Evolutionary conservation across 2,113 vertebrate genomes (phyloP), one percentile per base, ranked within the genome.

Genomic region (Ammodytes marinus): DNA sequence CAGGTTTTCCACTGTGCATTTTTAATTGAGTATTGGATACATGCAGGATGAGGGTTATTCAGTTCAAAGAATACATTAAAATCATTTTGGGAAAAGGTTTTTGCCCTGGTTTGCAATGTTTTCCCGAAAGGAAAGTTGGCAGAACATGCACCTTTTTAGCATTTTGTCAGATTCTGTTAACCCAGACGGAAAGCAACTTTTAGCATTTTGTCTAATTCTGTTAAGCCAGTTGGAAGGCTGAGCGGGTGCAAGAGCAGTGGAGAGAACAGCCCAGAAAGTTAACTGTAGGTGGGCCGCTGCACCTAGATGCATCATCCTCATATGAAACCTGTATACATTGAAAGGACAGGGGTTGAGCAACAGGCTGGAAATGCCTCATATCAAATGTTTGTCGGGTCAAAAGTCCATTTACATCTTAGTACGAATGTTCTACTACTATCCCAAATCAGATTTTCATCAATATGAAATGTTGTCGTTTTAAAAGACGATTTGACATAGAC

Each of bases 71-170:
- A 61, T 46, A 35, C 53, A 73, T 71, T 0, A 40, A 19, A 54
- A 70, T 58, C 2, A 79, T 79, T 27, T 66, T 74, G 59, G 79
- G 80, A 83, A 73, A 78, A 7, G 17, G 14, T 5, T 37, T 13
- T 5, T 15, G 42, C 43, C 19, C 52, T 13, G 17, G 43, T 53
- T 27, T 76, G 50, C 58, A 7, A 52, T 74, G 47, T 47, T 50
- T 12, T 55, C 45, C 40, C 8, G 11, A 71, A 75, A 58, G 66
- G 78, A 71, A 80, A 79, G 40, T 71, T 90, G 74, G 78, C 70
- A 49, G 39, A 40, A 9, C n/a, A 45, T 54, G 70, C 8, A 35
- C 8, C 14, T 69, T 80, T 76, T 53, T 27, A 19, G 39, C 43
- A 11, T 60, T 54, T 5, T 37, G 3, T 80, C 9, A 11, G 3